phyloP scores from a whole-genome alignment of 1,140 invertebrate species.

The Lanistes nyassanus region DNA sequence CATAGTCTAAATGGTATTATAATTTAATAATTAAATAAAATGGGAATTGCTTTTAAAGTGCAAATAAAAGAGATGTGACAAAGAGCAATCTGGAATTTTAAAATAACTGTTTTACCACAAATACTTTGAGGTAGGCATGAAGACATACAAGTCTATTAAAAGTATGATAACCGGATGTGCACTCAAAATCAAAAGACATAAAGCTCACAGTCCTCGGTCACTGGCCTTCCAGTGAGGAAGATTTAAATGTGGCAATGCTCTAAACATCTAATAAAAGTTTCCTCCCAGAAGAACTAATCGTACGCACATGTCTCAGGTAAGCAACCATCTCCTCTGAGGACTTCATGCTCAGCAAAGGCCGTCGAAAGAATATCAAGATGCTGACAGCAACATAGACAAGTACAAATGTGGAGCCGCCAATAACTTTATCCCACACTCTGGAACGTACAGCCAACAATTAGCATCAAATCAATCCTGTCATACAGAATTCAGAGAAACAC shows the following conservation, averaged over 20 bases:
- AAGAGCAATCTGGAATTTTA: neutral
- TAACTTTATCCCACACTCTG: slow-evolving; percentile 89
- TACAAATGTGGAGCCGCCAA: slow-evolving; percentile 84
- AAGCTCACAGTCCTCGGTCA: neutral
- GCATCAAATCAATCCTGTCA: neutral
- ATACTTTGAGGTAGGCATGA: too few relatives aligned
- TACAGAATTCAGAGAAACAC: too few relatives aligned
- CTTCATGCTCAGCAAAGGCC: slow-evolving; percentile 74
- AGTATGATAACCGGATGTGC: too few relatives aligned
- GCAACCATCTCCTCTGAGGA: slow-evolving; percentile 73
- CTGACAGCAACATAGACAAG: slow-evolving; percentile 82
- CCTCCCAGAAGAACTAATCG: neutral
- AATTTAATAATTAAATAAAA: neutral
- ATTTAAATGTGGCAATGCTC: neutral
- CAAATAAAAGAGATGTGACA: neutral
- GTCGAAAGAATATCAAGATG: slow-evolving; percentile 76
- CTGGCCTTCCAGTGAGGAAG: neutral
- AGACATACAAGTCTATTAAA: too few relatives aligned
- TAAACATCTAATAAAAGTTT: neutral
- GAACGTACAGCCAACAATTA: slow-evolving; percentile 54
- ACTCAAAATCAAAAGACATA: too few relatives aligned
- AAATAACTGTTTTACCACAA: neutral
- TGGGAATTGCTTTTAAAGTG: neutral
- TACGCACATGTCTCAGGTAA: slow-evolving; percentile 74
- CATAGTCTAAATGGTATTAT: neutral